Percentiles rank a stretch among this genome's conserved stretches.
Evolutionary conservation across 2,797 vertebrate genomes (phyloP).

Genomic region (Gorsachius magnificus): DNA sequence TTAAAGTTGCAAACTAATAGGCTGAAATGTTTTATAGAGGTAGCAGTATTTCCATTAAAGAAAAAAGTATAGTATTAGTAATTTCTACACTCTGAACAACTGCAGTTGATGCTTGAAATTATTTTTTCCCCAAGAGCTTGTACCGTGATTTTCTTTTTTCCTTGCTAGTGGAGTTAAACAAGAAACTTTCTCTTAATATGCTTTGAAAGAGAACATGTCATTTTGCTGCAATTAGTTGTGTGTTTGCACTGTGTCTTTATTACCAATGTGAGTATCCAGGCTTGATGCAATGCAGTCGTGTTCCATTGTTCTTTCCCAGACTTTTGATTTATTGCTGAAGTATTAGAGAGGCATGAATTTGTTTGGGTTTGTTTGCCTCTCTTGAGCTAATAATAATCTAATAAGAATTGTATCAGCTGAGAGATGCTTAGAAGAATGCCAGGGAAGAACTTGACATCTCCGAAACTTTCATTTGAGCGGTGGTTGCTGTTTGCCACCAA

Average conservation of each 20-base stretch:
- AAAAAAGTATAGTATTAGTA: neutral
- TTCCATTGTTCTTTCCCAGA: neutral
- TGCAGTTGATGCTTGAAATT: neutral
- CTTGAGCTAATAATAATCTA: neutral
- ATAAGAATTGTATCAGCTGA: neutral
- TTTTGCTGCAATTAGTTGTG: neutral
- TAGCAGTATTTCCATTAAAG: neutral
- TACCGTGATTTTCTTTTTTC: neutral
- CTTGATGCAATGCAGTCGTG: constrained; percentile 7
- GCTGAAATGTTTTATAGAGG: neutral
- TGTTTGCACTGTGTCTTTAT: neutral
- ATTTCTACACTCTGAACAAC: neutral
- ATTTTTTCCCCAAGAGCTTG: neutral
- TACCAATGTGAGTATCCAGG: neutral
- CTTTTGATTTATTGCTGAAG: neutral
- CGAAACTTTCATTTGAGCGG: neutral
- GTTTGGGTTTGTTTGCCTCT: neutral
- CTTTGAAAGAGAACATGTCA: neutral
- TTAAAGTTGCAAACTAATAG: neutral
- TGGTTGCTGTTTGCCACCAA: neutral
- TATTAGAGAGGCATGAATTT: neutral
- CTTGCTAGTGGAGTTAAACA: neutral
- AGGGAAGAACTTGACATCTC: neutral
- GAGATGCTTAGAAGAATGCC: neutral
- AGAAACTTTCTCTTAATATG: neutral